Percentiles rank a stretch among this genome's conserved stretches.
phyloP scores from a whole-genome alignment of 2,113 vertebrate genomes.

The Phalacrocorax aristotelis region DNA sequence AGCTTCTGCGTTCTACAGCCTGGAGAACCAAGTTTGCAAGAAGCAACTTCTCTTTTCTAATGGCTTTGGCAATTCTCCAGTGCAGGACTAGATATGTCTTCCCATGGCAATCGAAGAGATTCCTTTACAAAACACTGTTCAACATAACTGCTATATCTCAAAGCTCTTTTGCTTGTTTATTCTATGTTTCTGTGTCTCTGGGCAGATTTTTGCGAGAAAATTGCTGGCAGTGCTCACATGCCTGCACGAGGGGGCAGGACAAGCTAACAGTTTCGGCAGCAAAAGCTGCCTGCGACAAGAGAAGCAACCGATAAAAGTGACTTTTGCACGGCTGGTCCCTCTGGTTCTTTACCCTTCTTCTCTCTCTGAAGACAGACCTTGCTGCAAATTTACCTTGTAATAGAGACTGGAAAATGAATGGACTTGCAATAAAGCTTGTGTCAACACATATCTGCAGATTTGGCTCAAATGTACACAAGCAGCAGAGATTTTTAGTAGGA shows the following conservation, averaged over 20 bases:
- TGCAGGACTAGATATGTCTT: not conserved
- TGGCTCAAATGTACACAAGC: not conserved
- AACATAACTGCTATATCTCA: not conserved
- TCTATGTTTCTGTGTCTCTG: not conserved
- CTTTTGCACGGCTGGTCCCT: not conserved
- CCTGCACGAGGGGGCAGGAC: conserved; percentile 78
- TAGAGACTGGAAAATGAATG: conserved; percentile 2
- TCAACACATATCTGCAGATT: conserved; percentile 14
- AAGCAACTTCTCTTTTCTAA: not conserved
- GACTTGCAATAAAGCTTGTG: not conserved
- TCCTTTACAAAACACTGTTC: not conserved
- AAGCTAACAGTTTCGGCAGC: conserved; percentile 63
- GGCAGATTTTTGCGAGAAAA: not conserved
- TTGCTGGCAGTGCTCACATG: conserved; percentile 47
- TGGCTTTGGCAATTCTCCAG: not conserved
- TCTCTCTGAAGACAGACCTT: not conserved
- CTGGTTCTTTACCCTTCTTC: not conserved
- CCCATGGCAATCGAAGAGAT: not conserved
- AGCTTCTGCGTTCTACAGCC: not conserved
- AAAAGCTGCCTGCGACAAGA: not conserved
- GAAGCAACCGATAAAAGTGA: not conserved
- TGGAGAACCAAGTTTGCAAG: not conserved
- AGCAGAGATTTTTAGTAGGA: not conserved
- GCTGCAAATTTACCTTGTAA: not conserved
- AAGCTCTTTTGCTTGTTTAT: not conserved